phyloP scores from a whole-genome alignment of 2,113 vertebrate species.

The Sinocyclocheilus rhinocerous region DNA sequence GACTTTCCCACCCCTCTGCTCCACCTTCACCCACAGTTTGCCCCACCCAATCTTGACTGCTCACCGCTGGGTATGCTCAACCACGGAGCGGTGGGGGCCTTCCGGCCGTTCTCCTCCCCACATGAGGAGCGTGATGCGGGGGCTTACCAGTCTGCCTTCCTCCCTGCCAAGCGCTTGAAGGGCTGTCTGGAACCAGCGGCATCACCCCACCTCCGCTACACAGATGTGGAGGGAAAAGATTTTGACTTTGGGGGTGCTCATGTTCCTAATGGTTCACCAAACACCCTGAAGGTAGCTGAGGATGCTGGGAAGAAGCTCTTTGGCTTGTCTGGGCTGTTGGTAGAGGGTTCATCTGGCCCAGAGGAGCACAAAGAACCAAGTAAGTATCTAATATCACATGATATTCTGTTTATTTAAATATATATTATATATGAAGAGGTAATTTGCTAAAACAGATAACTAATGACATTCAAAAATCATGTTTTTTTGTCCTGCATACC shows the following conservation, averaged over 20 bases:
- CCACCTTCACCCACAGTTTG: slow-evolving; percentile 96
- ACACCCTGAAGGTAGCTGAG: slow-evolving; percentile 86
- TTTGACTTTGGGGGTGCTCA: slow-evolving; percentile 87
- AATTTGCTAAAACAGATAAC: no score
- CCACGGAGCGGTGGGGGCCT: slow-evolving; percentile 92
- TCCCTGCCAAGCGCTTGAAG: slow-evolving; percentile 94
- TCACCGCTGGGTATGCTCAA: slow-evolving; percentile 94
- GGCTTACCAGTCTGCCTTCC: slow-evolving; percentile 95
- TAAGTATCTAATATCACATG: slow-evolving; percentile 77
- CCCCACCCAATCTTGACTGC: slow-evolving; percentile 93
- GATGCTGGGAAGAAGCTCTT: slow-evolving; percentile 95
- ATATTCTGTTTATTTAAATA: background rate
- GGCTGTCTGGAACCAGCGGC: slow-evolving; percentile 85
- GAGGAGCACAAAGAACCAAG: slow-evolving; percentile 94
- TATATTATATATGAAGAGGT: no score
- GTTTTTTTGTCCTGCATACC: no score
- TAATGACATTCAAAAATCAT: no score
- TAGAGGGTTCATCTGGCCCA: slow-evolving; percentile 89
- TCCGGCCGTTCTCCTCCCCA: slow-evolving; percentile 90
- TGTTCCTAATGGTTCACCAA: slow-evolving; percentile 81
- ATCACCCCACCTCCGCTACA: slow-evolving; percentile 87
- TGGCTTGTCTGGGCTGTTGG: slow-evolving; percentile 94
- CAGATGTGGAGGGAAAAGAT: slow-evolving; percentile 92
- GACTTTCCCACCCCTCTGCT: slow-evolving; percentile 95
- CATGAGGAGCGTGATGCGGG: slow-evolving; percentile 88